A percentile compares a stretch with the other conserved stretches of the same genome.
Conservation (phyloP, 2,888 invertebrate species). For the Carabus problematicus region DNA sequence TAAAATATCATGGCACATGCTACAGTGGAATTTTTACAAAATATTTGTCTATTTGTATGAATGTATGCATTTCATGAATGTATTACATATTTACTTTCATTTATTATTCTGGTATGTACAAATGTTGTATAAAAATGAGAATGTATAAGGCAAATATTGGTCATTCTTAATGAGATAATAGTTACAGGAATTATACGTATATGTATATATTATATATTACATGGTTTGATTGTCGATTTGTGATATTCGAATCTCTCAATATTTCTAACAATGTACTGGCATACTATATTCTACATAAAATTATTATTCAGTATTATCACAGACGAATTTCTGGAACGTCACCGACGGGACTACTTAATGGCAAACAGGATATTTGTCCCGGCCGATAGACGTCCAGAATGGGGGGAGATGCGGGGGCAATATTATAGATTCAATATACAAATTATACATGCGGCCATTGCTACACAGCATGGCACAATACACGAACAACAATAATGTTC, state of each 20-base stretch:
- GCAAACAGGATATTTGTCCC: too few species aligned
- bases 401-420: too few species aligned
- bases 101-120: constrained; percentile 12
- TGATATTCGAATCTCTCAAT: not conserved
- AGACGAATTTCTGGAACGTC: constrained; percentile 48
- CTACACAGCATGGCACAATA: too few species aligned
- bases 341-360: too few species aligned
- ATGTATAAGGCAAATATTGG: constrained; percentile 18
- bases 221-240: not conserved
- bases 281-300: constrained; percentile 21
- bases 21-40: constrained; percentile 10
- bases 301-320: constrained; percentile 54
- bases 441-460: too few species aligned
- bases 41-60: constrained; percentile 9
- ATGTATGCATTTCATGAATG: constrained; percentile 18
- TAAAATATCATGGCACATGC: constrained; percentile 53
- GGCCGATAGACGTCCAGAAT: too few species aligned
- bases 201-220: not conserved
- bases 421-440: too few species aligned
- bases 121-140: constrained; percentile 22
- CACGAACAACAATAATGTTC: not conserved
- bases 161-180: constrained; percentile 1
- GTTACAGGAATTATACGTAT: not conserved
- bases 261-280: constrained; percentile 12
- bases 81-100: constrained; percentile 7